Evolutionary conservation across 2,113 vertebrate genomes (phyloP).

Genomic region (Misgurnus mizolepis): DNA sequence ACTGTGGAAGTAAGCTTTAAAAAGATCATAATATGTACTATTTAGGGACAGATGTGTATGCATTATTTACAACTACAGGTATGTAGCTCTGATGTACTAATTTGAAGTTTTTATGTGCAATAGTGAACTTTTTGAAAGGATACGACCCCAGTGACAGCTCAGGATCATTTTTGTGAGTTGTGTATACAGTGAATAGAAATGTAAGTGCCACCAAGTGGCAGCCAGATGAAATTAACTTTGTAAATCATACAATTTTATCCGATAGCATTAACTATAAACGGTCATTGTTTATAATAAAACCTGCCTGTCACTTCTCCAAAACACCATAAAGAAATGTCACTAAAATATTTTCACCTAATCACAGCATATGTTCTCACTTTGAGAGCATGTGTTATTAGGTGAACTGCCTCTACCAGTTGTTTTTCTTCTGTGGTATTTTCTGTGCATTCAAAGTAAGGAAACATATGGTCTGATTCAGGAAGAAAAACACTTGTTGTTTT

Average conservation of each 20-base stretch:
- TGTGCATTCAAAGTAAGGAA: background rate
- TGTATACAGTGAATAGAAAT: background rate
- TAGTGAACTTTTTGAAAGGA: too few species aligned
- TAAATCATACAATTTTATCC: background rate
- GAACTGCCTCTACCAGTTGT: background rate
- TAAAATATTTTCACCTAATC: background rate
- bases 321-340: background rate
- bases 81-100: too few species aligned
- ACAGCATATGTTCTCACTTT: background rate
- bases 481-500: background rate
- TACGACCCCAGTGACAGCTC: too few species aligned
- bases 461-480: background rate
- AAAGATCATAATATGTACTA: too few species aligned
- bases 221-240: background rate
- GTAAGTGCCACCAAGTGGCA: constrained; percentile 48
- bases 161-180: too few species aligned
- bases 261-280: background rate
- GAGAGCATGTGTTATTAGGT: background rate
- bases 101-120: too few species aligned
- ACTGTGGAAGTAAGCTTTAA: too few species aligned
- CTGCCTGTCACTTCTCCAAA: background rate
- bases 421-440: background rate
- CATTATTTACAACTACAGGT: too few species aligned
- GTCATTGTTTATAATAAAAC: background rate
- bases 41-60: too few species aligned